These are phyloP conservation scores for Hucho hucho DNA, from an alignment of 2,113 vertebrate genomes.

Conservation along the genomic window DNA sequence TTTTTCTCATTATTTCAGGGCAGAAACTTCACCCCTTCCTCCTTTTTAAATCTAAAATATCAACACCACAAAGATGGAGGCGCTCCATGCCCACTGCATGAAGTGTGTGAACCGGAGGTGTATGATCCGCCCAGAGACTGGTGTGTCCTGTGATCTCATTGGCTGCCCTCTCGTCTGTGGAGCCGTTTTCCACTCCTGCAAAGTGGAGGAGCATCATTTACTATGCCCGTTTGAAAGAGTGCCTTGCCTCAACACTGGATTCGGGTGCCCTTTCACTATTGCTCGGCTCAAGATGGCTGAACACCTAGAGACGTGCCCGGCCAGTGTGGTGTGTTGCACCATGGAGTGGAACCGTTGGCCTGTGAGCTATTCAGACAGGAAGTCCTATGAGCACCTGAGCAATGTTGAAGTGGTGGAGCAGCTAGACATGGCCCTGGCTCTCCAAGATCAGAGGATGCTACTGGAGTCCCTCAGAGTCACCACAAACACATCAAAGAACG, in stretches of 20 bases:
- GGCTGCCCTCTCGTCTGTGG: slow-evolving; percentile 93
- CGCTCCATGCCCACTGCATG: slow-evolving; percentile 88
- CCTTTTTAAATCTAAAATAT: neutral
- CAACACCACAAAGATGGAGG: slow-evolving; percentile 78
- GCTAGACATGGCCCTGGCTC: slow-evolving; percentile 95
- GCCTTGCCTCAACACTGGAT: slow-evolving; percentile 90
- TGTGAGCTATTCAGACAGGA: slow-evolving; percentile 93
- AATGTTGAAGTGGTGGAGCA: slow-evolving; percentile 94
- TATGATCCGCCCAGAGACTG: slow-evolving; percentile 87
- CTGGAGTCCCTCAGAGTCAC: slow-evolving; percentile 94
- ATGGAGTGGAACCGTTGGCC: slow-evolving; percentile 99
- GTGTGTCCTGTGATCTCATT: slow-evolving; percentile 89
- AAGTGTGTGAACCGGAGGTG: slow-evolving; percentile 94
- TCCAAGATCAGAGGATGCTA: slow-evolving; percentile 98
- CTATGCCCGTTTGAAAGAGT: slow-evolving; percentile 93
- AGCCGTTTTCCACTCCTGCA: slow-evolving; percentile 94
- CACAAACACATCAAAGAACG: slow-evolving; percentile 86
- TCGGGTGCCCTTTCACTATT: slow-evolving; percentile 92
- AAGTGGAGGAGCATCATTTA: slow-evolving; percentile 88
- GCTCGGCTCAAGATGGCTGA: slow-evolving; percentile 89
- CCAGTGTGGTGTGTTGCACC: slow-evolving; percentile 96
- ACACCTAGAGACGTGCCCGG: slow-evolving; percentile 90
- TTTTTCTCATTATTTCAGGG: slow-evolving; percentile 36
- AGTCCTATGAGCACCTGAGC: slow-evolving; percentile 96
- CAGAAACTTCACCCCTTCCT: slow-evolving; percentile 9